These are phyloP conservation scores for Caenorhabditis becei DNA, from an alignment of 2,888 invertebrate species.

Conservation along the genomic window DNA sequence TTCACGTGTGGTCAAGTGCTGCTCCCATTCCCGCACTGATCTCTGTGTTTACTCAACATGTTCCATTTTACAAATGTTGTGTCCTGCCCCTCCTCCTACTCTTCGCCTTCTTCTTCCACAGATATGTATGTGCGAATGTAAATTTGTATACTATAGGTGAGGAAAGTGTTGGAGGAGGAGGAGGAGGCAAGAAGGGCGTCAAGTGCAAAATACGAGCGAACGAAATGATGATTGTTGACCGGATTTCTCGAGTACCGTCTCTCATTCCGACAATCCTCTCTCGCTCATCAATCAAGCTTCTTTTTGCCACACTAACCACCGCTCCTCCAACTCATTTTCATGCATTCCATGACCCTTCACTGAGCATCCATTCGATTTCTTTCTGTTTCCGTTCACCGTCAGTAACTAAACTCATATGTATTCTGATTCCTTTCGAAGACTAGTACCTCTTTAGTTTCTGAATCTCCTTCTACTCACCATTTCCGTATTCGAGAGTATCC, in stretches of 20 bases:
- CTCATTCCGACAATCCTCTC: constrained; percentile 26
- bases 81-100: constrained; percentile 5
- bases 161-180: constrained; percentile 6
- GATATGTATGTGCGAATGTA: constrained; percentile 53
- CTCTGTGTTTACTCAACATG: constrained; percentile 47
- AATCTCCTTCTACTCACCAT: too few species aligned
- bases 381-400: too few species aligned
- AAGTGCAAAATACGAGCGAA: constrained; percentile 56
- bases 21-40: constrained; percentile 18
- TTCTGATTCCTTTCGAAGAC: too few species aligned
- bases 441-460: too few species aligned
- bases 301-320: constrained; percentile 23
- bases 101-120: constrained; percentile 19
- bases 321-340: constrained; percentile 3
- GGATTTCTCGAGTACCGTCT: constrained; percentile 56
- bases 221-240: constrained; percentile 51
- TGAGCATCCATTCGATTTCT: neutral
- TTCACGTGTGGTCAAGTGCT: constrained; percentile 46
- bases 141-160: constrained; percentile 54
- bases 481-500: too few species aligned
- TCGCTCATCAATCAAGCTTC: constrained; percentile 33
- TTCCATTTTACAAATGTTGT: constrained; percentile 56
- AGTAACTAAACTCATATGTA: too few species aligned
- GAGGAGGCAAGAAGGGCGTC: constrained; percentile 52
- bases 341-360: neutral